A percentile compares a stretch with the other conserved stretches of the same genome.
Conservation (phyloP, 1,140 invertebrate genomes). For the Drosophila chauvacae region DNA sequence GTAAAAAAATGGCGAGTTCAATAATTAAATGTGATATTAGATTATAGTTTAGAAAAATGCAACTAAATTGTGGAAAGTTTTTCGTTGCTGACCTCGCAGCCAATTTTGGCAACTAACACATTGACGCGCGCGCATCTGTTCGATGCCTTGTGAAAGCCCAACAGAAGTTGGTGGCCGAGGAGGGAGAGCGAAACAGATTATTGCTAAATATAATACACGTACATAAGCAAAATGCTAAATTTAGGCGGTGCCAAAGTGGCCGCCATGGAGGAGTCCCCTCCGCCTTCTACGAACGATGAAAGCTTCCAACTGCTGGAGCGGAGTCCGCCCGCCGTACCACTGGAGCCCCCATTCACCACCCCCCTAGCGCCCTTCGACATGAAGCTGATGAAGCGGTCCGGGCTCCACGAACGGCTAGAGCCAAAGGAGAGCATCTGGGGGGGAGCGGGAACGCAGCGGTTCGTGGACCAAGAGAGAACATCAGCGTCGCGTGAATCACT, state of each 20-base stretch:
- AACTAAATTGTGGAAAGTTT: conserved; percentile 11
- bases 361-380: conserved; percentile 67
- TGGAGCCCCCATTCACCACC: conserved; percentile 58
- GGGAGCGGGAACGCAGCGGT: conserved; percentile 22
- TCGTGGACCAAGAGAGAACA: conserved; percentile 51
- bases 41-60: conserved; percentile 13
- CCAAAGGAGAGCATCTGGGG: conserved; percentile 45
- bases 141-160: conserved; percentile 48
- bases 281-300: conserved; percentile 31
- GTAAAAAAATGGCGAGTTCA: conserved; percentile 10
- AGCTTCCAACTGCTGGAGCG: conserved; percentile 37
- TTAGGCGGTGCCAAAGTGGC: conserved; percentile 55
- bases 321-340: background rate
- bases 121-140: conserved; percentile 1
- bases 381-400: conserved; percentile 58
- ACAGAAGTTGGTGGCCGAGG: conserved; percentile 15
- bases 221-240: conserved; percentile 67
- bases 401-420: conserved; percentile 41
- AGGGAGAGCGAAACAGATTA: conserved; percentile 15
- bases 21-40: conserved; percentile 33
- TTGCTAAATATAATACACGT: conserved; percentile 36
- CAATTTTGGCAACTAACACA: conserved; percentile 30
- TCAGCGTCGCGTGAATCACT: conserved; percentile 45
- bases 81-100: conserved; percentile 12
- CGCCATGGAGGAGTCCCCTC: conserved; percentile 33